Base-by-base conservation (phyloP, 2,797 vertebrate genomes). In the Centropyge bicolor region DNA sequence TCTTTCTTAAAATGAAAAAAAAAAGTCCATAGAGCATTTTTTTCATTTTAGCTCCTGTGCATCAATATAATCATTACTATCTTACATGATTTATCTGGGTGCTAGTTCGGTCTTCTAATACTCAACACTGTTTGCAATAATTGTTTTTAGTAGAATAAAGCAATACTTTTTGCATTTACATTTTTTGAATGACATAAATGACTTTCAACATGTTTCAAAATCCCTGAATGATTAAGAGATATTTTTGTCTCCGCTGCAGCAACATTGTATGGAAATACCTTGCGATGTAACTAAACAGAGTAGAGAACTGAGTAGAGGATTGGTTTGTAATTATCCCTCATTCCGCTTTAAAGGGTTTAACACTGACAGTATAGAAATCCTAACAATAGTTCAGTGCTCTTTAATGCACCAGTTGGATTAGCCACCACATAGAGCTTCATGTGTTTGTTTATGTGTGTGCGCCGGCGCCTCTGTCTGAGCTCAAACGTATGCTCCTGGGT, bases 271-370 rank as follows among this genome's bases (percentile, higher is more conserved):
- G n/a, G 17, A 5, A 31, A 13, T 72, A 35, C 11, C 3, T 43
- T 46, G 31, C 43, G 17, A 71, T 45, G 48, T 31, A 52, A 59
- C 22, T 17, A 35, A n/a, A 69, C 14, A 48, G 22, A 64, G 16
- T 5, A 38, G 17, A 71, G 6, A 65, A 67, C 20, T 55, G 16
- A 78, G 55, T 16, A 17, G 20, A 66, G 17, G 49, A 75, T 80
- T 75, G 70, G 20, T 64, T 82, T 80, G 40, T 71, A 78, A 79
- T 83, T 74, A 72, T 6, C 70, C 27, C 45, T 46, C 35, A 64
- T 76, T 79, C 59, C 3, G 8, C 54, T 70, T 65, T 51, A 73
- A 73, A 80, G 35, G 69, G 31, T 60, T 74, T 59, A 63, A 12
- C 0, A 11, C 59, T 57, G 71, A 56, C 72, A 48, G 49, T 40